Evolutionary conservation across 53 echinoderm and acorn worm genomes (phyloP), one percentile per base, ranked within the genome.

Genomic region (Crossaster papposus): DNA sequence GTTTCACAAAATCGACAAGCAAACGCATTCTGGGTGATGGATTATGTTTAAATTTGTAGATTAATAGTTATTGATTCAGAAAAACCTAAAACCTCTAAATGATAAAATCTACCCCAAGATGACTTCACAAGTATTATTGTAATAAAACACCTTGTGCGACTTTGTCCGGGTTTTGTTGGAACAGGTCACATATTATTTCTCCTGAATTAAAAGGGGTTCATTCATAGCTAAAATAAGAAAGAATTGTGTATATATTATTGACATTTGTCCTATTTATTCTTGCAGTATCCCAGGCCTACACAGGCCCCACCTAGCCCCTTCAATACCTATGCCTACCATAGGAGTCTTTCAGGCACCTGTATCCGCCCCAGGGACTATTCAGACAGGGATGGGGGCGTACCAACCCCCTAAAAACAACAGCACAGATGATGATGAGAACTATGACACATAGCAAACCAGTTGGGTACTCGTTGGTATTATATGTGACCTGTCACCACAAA

Each of bases 391-490:
- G 90, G 90, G 90, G 35, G 12, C 54, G 26, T 90, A 82, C 64
- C 90, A 90, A 76, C 36, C 83, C 62, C 83, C 83, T 15, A 84
- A 84, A 72, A 71, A 84, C 54, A 72, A 84, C 84, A 72, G 72
- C 72, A 84, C 72, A 4, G 90, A 90, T 23, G 90, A 90, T 5
- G 90, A 90, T 14, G 82, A 90, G 55, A 83, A 90, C 75, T 90
- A 90, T 36, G 90, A 90, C 44, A 90, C 90, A 54, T 90, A 90
- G 62, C 81, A 89, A n/a, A 83, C 38, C n/a, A 65, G 35, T 36
- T 54, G n/a, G 32, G 53, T 23, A 23, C 54, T 51, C 12, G 4
- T 79, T 28, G 9, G 44, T 9, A 44, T 44, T 44, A 9, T 44
- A n/a, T n/a, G n/a, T n/a, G n/a, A n/a, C n/a, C n/a, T n/a, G n/a